These are phyloP conservation scores for Amblyopsis rosae DNA, from an alignment of 2,113 vertebrate genomes.

Conservation along the genomic window DNA sequence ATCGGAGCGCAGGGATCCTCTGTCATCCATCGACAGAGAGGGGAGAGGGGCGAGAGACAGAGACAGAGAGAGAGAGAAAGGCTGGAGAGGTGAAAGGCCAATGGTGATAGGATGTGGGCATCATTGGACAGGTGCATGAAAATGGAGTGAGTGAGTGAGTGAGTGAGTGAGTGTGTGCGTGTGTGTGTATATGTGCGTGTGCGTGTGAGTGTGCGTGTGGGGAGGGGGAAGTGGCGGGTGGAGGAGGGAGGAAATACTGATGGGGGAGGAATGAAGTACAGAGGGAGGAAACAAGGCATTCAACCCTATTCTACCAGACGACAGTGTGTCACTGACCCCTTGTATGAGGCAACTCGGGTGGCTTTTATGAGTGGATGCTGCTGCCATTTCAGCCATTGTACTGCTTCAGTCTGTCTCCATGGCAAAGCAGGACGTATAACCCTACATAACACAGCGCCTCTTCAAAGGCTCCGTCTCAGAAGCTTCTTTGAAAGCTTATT, in stretches of 20 bases:
- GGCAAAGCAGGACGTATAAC: too few species aligned
- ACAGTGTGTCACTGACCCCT: neutral
- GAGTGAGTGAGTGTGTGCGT: too few species aligned
- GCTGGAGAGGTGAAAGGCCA: constrained; percentile 19
- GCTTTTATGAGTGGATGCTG: constrained; percentile 12
- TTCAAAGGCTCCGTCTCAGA: too few species aligned
- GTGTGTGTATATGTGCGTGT: too few species aligned
- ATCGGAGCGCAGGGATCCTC: constrained; percentile 74
- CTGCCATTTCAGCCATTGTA: neutral
- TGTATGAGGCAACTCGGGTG: neutral
- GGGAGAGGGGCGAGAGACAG: constrained; percentile 11
- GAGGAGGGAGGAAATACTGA: neutral
- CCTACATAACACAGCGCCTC: too few species aligned
- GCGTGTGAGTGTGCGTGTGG: too few species aligned
- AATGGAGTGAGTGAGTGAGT: neutral
- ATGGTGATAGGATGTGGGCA: constrained; percentile 42
- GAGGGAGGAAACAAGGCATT: constrained; percentile 2
- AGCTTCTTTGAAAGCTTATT: too few species aligned
- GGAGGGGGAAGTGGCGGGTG: constrained; percentile 6
- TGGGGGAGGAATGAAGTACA: neutral
- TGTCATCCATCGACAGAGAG: constrained; percentile 64
- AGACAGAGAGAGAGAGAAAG: neutral
- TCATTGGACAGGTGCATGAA: constrained; percentile 44
- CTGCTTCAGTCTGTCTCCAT: neutral
- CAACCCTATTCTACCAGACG: constrained; percentile 24